Base-by-base conservation (phyloP, 2,888 invertebrate species). In the Heliconius ethilla region DNA sequence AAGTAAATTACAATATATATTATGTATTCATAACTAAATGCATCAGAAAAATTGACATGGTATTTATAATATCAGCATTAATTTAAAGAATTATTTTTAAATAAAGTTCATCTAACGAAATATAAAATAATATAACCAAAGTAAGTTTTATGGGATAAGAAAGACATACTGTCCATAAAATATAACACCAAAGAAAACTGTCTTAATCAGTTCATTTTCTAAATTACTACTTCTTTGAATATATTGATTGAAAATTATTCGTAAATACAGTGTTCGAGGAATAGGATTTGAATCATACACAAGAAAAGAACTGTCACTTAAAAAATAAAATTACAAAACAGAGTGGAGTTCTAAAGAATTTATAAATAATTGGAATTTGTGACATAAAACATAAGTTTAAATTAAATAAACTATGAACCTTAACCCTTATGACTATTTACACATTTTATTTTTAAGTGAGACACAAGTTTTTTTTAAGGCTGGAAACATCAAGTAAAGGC, bases 381-480 rank as follows among this genome's bases (percentile, higher is more conserved):
- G 15, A 69, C 22, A 67, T n/a, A 67, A 67, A 40, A 37, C 22
- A 69, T 15, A 13, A 13, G 7, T 40, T 13, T 69, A 45, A 25
- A 15, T 69, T 25, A 69, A 69, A 9, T 15, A 40, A 40, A 27
- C 40, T 69, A 45, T 40, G 45, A 22, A 45, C 69, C 69, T 69
- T 40, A 69, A 69, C 69, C 69, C 40, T 69, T 69, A 69, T 25
- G 40, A 69, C 69, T 69, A 69, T 69, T 40, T 18, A 69, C 40
- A 69, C 25, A 25, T 13, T 69, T 37, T 27, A 69, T 18, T n/a
- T 40, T 9, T 15, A 45, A 69, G 25, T 3, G 40, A 67, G n/a
- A 45, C 25, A 67, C 3, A 45, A 15, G 15, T 1, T 40, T 69
- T 40, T n/a, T 45, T 45, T 69, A 1, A 69, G 40, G 40, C 69